These are phyloP conservation scores for Matsumurasca onukii DNA, from an alignment of 1,140 invertebrate species.

Conservation along the genomic window DNA sequence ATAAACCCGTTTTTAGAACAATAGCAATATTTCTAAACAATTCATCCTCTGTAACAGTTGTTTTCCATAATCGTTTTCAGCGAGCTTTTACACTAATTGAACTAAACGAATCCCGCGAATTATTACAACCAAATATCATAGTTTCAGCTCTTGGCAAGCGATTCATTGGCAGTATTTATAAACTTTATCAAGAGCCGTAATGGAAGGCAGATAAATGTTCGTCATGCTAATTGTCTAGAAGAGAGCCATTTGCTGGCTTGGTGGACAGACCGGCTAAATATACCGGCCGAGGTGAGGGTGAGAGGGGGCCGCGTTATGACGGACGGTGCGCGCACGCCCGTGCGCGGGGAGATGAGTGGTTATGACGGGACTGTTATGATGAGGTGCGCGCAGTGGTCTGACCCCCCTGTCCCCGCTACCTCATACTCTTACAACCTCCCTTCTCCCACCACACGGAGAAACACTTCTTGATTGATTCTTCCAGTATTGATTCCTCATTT, in stretches of 20 bases:
- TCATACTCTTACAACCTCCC: background rate
- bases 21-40: too few relatives aligned
- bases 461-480: slow-evolving; percentile 8
- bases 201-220: too few relatives aligned
- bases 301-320: background rate
- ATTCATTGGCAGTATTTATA: too few relatives aligned
- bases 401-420: too few relatives aligned
- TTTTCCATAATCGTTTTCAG: too few relatives aligned
- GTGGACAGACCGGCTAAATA: slow-evolving; percentile 4
- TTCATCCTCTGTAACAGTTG: too few relatives aligned
- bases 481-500: background rate
- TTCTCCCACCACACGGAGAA: background rate
- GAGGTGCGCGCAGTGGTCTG: background rate
- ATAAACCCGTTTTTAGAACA: too few relatives aligned
- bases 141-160: too few relatives aligned
- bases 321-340: background rate
- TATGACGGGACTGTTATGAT: slow-evolving; percentile 13
- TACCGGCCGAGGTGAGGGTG: background rate
- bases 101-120: too few relatives aligned
- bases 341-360: background rate
- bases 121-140: too few relatives aligned
- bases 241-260: background rate
- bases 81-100: too few relatives aligned
- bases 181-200: too few relatives aligned
- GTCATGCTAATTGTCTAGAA: background rate